phyloP scores from a whole-genome alignment of 2,888 invertebrate genomes.

The Morpho helenor region DNA sequence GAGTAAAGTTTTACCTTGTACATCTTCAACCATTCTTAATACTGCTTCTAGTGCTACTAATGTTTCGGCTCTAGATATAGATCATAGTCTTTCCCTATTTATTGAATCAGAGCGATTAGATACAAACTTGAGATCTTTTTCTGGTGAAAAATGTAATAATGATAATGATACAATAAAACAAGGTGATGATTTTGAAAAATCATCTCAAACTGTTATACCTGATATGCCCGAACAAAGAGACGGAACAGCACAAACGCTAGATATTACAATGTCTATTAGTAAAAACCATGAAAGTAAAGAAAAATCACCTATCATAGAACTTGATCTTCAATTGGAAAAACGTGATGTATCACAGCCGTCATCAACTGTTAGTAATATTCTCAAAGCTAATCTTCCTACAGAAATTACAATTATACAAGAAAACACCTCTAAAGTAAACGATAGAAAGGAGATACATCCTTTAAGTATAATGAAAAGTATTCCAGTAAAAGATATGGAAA shows the following conservation, averaged over 20 bases:
- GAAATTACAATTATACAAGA: conserved; percentile 46
- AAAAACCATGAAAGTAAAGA: conserved; percentile 43
- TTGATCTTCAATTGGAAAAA: conserved; percentile 56
- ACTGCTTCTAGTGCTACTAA: neutral
- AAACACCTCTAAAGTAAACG: neutral
- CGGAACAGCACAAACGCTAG: conserved; percentile 30
- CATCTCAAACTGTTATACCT: conserved; percentile 25
- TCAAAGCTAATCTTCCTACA: conserved; percentile 54
- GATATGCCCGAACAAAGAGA: conserved; percentile 19
- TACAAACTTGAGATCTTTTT: conserved; percentile 33
- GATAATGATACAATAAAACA: neutral
- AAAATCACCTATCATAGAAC: conserved; percentile 50
- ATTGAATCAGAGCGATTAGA: conserved; percentile 57
- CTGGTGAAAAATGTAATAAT: neutral
- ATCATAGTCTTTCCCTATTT: conserved; percentile 27
- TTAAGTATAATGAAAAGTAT: too few species aligned
- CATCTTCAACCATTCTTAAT: too few species aligned
- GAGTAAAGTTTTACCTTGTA: too few species aligned
- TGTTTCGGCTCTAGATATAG: conserved; percentile 25
- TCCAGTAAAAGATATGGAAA: too few species aligned
- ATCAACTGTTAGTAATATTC: conserved; percentile 54
- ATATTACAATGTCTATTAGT: conserved; percentile 56
- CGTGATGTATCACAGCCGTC: conserved; percentile 42
- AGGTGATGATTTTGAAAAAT: conserved; percentile 8
- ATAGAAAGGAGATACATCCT: too few species aligned